A percentile compares a stretch with the other conserved stretches of the same genome.
phyloP scores from a whole-genome alignment of 2,888 invertebrate genomes.

The Tuta absoluta region DNA sequence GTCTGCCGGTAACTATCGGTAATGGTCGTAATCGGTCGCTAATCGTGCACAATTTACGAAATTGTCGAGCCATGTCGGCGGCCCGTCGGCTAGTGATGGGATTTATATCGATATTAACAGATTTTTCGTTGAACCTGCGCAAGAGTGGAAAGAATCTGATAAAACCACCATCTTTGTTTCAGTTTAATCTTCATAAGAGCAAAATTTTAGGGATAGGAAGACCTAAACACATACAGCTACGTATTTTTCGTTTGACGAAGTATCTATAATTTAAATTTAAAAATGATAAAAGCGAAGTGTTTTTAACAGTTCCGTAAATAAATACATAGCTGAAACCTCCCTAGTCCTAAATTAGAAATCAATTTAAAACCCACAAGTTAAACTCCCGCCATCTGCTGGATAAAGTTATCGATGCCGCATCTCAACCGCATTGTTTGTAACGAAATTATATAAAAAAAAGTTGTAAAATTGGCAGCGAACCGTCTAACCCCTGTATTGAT shows the following conservation, averaged over 20 bases:
- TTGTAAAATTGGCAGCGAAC: conserved; percentile 78
- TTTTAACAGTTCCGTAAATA: background rate
- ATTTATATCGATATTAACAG: conserved; percentile 49
- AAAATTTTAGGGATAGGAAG: too few species aligned
- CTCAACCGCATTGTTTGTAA: conserved; percentile 65
- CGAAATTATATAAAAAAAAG: conserved; percentile 69
- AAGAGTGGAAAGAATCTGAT: background rate
- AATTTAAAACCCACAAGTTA: conserved; percentile 25
- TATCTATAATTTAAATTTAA: too few species aligned
- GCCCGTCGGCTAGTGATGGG: conserved; percentile 64
- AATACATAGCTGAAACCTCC: background rate
- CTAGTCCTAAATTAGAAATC: conserved; percentile 10
- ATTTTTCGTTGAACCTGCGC: conserved; percentile 7
- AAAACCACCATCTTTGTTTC: background rate
- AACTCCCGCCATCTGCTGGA: conserved; percentile 31
- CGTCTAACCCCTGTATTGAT: conserved; percentile 80
- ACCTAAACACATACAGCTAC: too few species aligned
- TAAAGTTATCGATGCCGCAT: conserved; percentile 60
- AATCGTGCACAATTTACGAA: conserved; percentile 80
- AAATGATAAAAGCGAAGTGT: background rate
- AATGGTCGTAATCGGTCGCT: conserved; percentile 79
- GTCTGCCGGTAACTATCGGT: conserved; percentile 77
- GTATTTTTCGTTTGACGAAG: too few species aligned
- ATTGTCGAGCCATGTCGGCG: conserved; percentile 80
- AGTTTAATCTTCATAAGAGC: too few species aligned